Percentiles rank a stretch among this genome's conserved stretches.
phyloP scores from a whole-genome alignment of 2,797 vertebrate genomes.

The Balearica regulorum region DNA sequence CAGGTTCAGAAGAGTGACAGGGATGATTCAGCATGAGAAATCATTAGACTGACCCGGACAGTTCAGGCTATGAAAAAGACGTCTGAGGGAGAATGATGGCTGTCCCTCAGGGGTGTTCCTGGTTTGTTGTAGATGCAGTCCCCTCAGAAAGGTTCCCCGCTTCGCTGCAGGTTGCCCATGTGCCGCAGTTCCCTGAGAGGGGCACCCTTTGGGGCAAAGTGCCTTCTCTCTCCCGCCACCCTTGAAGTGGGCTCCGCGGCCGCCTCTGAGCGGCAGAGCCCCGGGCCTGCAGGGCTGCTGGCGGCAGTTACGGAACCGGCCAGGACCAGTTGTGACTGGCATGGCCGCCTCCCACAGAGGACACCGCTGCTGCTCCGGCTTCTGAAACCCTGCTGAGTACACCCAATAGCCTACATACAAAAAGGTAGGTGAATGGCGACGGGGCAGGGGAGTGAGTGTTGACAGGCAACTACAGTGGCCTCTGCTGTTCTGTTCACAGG shows the following conservation, averaged over 20 bases:
- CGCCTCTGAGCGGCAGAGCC: fast-evolving
- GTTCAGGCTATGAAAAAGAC: background rate
- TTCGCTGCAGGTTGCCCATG: background rate
- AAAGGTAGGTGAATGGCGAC: background rate
- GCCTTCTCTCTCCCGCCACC: background rate
- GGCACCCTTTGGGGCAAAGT: fast-evolving
- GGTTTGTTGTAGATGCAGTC: fast-evolving
- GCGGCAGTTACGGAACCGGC: fast-evolving
- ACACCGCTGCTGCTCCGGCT: fast-evolving
- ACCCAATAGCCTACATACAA: background rate
- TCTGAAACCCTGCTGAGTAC: background rate
- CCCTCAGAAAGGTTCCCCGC: background rate
- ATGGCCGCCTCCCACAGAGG: fast-evolving
- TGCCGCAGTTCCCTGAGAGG: background rate
- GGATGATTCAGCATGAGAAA: background rate
- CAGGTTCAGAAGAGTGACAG: background rate
- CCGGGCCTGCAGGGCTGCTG: too few relatives aligned
- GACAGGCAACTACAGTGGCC: background rate
- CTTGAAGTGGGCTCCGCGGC: fast-evolving
- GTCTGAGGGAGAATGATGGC: background rate
- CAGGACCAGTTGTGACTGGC: fast-evolving
- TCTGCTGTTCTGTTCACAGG: background rate
- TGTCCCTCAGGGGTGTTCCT: background rate
- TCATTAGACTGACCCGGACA: background rate
- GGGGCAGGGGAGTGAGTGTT: fast-evolving